Conservation (phyloP, 2,113 vertebrate genomes). For the Hemibagrus wyckioides region DNA sequence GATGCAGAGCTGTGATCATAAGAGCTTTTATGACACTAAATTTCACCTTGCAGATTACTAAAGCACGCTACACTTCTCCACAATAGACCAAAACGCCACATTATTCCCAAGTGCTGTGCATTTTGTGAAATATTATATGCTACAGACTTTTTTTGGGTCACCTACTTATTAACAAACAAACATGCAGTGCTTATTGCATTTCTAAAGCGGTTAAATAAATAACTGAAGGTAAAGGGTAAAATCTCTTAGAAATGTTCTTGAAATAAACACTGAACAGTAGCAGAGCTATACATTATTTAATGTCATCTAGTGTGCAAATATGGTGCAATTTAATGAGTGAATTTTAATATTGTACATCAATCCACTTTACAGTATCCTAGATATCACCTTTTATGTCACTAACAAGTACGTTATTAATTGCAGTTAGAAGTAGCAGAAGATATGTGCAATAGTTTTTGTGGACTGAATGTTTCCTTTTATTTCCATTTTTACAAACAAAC, state of each 20-base stretch:
- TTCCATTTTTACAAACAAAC: background rate
- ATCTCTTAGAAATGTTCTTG: background rate
- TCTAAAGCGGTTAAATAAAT: background rate
- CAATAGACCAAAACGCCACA: background rate
- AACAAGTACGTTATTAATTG: background rate
- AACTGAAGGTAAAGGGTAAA: background rate
- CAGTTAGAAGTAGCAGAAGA: background rate
- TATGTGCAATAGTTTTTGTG: background rate
- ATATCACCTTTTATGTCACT: background rate
- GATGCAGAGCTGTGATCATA: too few relatives aligned
- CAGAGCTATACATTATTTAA: background rate
- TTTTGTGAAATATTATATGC: background rate
- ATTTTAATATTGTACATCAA: background rate
- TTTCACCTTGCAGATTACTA: too few relatives aligned
- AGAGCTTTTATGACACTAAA: too few relatives aligned
- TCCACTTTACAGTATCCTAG: background rate
- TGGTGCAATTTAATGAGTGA: background rate
- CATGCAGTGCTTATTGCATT: background rate
- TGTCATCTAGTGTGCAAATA: background rate
- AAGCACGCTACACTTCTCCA: too few relatives aligned
- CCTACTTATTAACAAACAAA: background rate
- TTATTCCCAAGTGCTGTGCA: background rate
- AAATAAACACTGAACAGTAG: background rate
- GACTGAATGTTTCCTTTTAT: background rate
- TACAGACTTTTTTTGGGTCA: conserved; percentile 10